A percentile compares a stretch with the other conserved stretches of the same genome.
Evolutionary conservation across 2,797 vertebrate species (phyloP).

Genomic region (Apodemus agrarius): DNA sequence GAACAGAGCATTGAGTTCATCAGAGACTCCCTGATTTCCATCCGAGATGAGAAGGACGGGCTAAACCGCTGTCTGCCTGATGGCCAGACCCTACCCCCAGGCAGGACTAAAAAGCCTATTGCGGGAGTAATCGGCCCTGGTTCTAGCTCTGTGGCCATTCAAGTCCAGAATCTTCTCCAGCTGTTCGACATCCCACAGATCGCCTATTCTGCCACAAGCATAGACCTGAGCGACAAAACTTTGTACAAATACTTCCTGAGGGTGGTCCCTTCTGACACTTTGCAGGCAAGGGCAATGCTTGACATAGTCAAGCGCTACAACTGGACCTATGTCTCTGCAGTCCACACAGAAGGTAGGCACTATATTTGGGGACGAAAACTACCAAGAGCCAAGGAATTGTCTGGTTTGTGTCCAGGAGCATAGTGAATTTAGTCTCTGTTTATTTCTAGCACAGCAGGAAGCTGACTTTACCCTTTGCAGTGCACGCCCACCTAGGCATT

Average conservation of each 20-base stretch:
- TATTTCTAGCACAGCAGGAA: constrained; percentile 19
- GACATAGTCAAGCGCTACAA: constrained; percentile 99
- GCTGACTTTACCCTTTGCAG: neutral
- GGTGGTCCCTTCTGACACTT: constrained; percentile 97
- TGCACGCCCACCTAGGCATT: constrained; percentile 5
- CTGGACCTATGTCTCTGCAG: constrained; percentile 99
- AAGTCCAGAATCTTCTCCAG: constrained; percentile 98
- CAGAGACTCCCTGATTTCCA: constrained; percentile 98
- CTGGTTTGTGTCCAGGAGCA: neutral
- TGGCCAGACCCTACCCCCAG: constrained; percentile 90
- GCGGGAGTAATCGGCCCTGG: constrained; percentile 98
- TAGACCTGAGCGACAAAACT: constrained; percentile 98
- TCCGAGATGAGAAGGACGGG: constrained; percentile 96
- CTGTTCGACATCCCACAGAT: constrained; percentile 99
- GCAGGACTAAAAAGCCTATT: constrained; percentile 95
- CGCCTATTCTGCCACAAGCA: constrained; percentile 98
- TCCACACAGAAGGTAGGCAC: constrained; percentile 98
- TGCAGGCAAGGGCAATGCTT: constrained; percentile 97
- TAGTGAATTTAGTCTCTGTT: neutral
- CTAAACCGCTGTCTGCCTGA: constrained; percentile 95
- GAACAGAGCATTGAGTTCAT: constrained; percentile 99
- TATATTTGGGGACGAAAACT: constrained; percentile 49
- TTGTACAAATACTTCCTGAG: constrained; percentile 98
- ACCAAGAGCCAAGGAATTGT: constrained; percentile 23
- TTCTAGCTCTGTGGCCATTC: constrained; percentile 99